Conservation (phyloP, 2,113 vertebrate genomes). For the Candoia aspera region DNA sequence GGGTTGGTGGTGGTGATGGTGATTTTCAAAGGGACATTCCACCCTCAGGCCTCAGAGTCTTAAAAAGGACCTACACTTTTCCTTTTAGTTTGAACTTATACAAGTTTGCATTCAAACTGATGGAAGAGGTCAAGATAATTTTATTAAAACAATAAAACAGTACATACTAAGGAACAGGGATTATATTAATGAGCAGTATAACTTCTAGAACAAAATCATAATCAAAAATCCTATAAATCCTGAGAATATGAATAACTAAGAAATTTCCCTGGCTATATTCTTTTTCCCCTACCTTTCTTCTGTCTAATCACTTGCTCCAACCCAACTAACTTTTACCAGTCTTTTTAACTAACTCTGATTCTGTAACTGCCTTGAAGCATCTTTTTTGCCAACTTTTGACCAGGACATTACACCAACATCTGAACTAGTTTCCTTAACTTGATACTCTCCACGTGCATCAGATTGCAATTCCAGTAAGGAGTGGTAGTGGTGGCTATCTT, state of each 20-base stretch:
- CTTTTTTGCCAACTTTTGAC: background rate
- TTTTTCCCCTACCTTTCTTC: background rate
- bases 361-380: background rate
- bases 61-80: background rate
- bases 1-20: background rate
- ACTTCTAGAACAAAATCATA: background rate
- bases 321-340: background rate
- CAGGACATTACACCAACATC: background rate
- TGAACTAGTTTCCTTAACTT: background rate
- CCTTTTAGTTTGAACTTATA: background rate
- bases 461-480: background rate
- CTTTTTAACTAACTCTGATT: background rate
- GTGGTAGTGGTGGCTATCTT: background rate
- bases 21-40: background rate
- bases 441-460: background rate
- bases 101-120: background rate
- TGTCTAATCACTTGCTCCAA: background rate
- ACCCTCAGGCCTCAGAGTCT: background rate
- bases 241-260: background rate
- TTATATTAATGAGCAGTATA: too few species aligned
- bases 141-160: background rate
- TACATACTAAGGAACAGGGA: background rate
- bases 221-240: background rate
- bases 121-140: background rate
- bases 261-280: too few species aligned